Percentiles rank a stretch among this genome's conserved stretches.
Conservation (phyloP, 2,797 vertebrate genomes). For the Sebastes flavidus region DNA sequence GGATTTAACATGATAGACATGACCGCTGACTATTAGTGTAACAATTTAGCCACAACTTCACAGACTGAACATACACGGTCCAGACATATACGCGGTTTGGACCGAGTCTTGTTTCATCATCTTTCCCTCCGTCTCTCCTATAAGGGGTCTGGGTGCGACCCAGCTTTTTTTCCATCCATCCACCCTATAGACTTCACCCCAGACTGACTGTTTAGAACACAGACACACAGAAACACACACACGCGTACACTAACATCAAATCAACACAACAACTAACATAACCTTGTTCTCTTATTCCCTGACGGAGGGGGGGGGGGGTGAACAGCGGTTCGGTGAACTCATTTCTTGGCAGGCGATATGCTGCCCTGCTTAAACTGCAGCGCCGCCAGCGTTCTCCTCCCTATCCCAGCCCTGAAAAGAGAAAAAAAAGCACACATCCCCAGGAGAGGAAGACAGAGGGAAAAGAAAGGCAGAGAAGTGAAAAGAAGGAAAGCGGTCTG, state of each 20-base stretch:
- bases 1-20: no score
- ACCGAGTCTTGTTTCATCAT: no score
- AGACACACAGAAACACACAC: background rate
- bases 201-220: background rate
- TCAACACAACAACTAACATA: background rate
- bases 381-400: constrained; percentile 40
- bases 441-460: constrained; percentile 13
- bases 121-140: background rate
- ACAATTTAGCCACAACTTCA: no score
- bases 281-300: background rate
- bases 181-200: background rate
- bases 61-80: fast-evolving
- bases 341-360: constrained; percentile 63
- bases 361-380: constrained; percentile 34
- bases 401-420: constrained; percentile 20
- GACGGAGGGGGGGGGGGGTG: constrained; percentile 5
- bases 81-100: no score
- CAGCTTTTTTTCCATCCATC: background rate
- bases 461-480: constrained; percentile 19
- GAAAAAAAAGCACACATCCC: constrained; percentile 30
- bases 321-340: constrained; percentile 64
- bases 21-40: no score
- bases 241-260: background rate
- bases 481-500: constrained; percentile 32
- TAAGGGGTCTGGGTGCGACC: background rate